These are phyloP conservation scores for Aphidoletes aphidimyza DNA, from an alignment of 2,888 invertebrate species.

Conservation along the genomic window DNA sequence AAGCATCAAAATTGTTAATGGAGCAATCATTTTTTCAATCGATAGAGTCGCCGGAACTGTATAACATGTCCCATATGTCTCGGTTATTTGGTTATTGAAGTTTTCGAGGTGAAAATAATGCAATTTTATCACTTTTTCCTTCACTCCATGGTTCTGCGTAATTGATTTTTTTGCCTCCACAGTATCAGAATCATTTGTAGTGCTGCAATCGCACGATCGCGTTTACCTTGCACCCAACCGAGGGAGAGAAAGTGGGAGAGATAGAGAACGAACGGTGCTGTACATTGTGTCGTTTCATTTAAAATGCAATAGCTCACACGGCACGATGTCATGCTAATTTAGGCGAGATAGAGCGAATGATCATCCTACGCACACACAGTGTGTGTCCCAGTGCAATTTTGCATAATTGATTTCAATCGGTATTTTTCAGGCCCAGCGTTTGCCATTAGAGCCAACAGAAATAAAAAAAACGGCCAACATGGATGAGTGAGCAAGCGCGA, in stretches of 20 bases:
- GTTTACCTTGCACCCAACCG: not conserved
- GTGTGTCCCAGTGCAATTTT: constrained; percentile 42
- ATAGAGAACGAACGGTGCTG: too few relatives aligned
- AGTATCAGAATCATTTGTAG: constrained; percentile 37
- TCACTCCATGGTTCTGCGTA: not conserved
- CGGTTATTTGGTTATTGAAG: not conserved
- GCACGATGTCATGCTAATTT: constrained; percentile 14
- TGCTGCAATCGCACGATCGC: not conserved
- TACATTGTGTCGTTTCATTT: not conserved
- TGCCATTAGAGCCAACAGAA: not conserved
- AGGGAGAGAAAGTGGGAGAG: too few relatives aligned
- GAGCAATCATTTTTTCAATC: not conserved
- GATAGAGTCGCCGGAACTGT: not conserved
- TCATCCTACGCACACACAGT: constrained; percentile 23
- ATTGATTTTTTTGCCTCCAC: constrained; percentile 23
- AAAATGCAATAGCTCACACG: constrained; percentile 17
- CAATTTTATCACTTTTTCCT: constrained; percentile 15
- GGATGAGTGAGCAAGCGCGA: too few relatives aligned
- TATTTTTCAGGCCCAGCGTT: not conserved
- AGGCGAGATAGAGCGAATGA: not conserved
- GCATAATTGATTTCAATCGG: constrained; percentile 37
- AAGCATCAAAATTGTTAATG: constrained; percentile 20
- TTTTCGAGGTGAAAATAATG: constrained; percentile 11
- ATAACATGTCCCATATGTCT: not conserved
- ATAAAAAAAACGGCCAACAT: not conserved